A percentile compares a stretch with the other conserved stretches of the same genome.
phyloP scores from a whole-genome alignment of 2,888 invertebrate genomes.

The Venustoraphidia nigricollis region DNA sequence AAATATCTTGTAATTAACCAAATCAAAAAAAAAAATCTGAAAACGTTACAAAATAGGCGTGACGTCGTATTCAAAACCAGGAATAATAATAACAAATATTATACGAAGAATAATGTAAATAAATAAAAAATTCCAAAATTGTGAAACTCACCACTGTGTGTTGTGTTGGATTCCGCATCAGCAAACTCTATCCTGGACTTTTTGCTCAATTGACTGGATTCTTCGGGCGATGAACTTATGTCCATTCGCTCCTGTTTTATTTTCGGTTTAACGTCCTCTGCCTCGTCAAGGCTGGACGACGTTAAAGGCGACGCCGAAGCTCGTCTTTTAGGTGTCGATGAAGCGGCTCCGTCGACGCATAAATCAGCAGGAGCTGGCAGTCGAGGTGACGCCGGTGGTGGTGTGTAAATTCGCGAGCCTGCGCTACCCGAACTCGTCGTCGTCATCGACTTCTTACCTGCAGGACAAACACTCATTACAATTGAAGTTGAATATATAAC shows the following conservation, averaged over 20 bases:
- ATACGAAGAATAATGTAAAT: background rate
- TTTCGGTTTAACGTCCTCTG: conserved; percentile 29
- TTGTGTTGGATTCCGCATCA: conserved; percentile 81
- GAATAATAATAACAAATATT: background rate
- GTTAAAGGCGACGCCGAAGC: conserved; percentile 27
- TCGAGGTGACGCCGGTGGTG: conserved; percentile 52
- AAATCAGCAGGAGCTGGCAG: conserved; percentile 47
- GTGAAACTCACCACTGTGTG: conserved; percentile 67
- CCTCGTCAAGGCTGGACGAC: conserved; percentile 26
- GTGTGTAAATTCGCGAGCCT: conserved; percentile 52
- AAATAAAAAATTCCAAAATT: background rate
- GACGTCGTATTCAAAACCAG: too few relatives aligned
- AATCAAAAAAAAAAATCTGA: too few relatives aligned
- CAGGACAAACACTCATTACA: too few relatives aligned
- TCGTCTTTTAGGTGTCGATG: conserved; percentile 60
- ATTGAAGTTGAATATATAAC: conserved; percentile 19
- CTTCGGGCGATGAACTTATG: conserved; percentile 43
- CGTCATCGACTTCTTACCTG: background rate
- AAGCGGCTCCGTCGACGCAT: conserved; percentile 65
- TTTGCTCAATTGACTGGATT: conserved; percentile 42
- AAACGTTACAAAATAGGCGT: too few relatives aligned
- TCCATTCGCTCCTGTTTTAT: conserved; percentile 56
- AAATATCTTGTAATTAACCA: too few relatives aligned
- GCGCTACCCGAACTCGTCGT: conserved; percentile 6
- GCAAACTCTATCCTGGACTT: conserved; percentile 67